A percentile compares a stretch with the other conserved stretches of the same genome.
phyloP scores from a whole-genome alignment of 1,140 invertebrate species.

The Zaprionus capensis region DNA sequence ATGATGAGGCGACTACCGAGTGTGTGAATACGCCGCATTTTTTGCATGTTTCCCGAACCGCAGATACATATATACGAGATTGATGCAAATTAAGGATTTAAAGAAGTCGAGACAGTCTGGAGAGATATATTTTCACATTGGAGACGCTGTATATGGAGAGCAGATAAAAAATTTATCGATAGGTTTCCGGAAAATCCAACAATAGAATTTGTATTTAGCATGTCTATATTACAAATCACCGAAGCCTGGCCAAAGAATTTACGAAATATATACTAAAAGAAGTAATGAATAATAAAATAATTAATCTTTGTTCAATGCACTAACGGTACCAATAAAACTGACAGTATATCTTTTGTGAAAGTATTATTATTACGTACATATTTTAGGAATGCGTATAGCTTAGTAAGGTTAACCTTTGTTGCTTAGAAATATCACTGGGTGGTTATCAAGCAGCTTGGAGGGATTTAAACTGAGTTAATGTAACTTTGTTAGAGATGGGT shows the following conservation, averaged over 20 bases:
- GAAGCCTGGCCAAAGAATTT: background rate
- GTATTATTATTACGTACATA: background rate
- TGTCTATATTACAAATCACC: background rate
- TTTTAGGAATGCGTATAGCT: constrained; percentile 28
- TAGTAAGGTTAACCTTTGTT: constrained; percentile 48
- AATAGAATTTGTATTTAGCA: background rate
- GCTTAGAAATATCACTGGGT: constrained; percentile 68
- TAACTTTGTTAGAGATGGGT: constrained; percentile 65
- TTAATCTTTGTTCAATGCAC: background rate
- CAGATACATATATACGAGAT: background rate
- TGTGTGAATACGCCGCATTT: constrained; percentile 30
- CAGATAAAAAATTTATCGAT: background rate
- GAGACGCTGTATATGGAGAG: background rate
- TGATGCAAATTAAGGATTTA: too few relatives aligned
- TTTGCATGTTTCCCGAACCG: background rate
- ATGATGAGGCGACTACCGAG: accelerated
- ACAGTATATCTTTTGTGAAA: background rate
- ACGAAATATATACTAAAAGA: background rate
- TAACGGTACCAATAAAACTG: too few relatives aligned
- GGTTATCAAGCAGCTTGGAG: constrained; percentile 36
- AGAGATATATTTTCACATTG: background rate
- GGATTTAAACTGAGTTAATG: constrained; percentile 21
- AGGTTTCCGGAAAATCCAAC: background rate
- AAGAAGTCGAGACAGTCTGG: background rate
- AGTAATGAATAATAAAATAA: background rate